Evolutionary conservation across 1,140 invertebrate species (phyloP), one percentile per base, ranked within the genome.

Genomic region (Hylyphantes graminicola): DNA sequence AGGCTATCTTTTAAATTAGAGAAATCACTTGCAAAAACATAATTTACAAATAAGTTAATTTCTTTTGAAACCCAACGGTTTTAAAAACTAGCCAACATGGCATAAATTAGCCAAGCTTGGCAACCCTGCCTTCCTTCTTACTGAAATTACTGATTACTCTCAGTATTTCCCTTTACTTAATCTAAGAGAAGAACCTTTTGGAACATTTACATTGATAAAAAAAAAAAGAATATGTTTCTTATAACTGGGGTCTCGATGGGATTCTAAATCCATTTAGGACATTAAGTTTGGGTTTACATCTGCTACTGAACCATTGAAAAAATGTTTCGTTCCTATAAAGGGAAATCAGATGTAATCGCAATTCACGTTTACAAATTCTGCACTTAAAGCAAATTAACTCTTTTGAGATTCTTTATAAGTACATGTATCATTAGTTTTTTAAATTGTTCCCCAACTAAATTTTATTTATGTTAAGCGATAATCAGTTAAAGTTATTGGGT

Each of bases 281-380:
- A 78, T 67, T 67, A 65, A 67, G 63, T 78, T 63, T 53, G 35
- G 64, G 51, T 78, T 78, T 78, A 78, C 76, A 67, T 78, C 51
- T 35, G 76, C 59, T 78, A 55, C 64, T 65, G 35, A 55, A 78
- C 65, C 65, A n/a, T 53, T 12, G 12, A 74, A 65, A 65, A 65
- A 11, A 61, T 61, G 17, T 61, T 61, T 61, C 57, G 12, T 72
- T 8, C 68, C 15, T 51, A 53, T 11, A 53, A 53, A 67, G 35
- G 10, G 21, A 19, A 21, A 67, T 67, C 48, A 11, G n/a, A 8
- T 35, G 11, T 50, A 19, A 21, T 59, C 35, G 17, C 1, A 74
- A 55, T 57, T 57, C 21, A 19, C 21, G 35, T 74, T 74, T 74
- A 74, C 35, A 51, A 74, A 59, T 15, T 74, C n/a, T 74, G 17